Base-by-base conservation (phyloP, 2,888 invertebrate species). In the Acrobasis suavella region DNA sequence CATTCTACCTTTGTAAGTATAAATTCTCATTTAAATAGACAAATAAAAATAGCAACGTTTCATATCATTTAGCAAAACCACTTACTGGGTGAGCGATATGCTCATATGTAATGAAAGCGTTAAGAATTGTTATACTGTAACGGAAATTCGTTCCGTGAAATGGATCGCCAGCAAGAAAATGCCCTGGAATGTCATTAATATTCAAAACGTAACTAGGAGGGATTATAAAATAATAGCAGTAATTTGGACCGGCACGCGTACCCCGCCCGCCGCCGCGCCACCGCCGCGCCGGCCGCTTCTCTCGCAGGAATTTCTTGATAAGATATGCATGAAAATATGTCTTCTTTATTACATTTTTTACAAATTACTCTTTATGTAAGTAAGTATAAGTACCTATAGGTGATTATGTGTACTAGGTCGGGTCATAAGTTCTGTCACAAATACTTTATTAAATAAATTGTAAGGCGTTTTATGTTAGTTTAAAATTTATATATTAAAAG, bases 161-260 rank as follows among this genome's bases (percentile, higher is more conserved):
- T 86, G 83, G 85, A 81, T 83, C 81, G 82, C 77, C 78, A 73
- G 77, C 74, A 82, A 77, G 83, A 84, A 83, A 85, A 83, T 79
- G 83, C 84, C 81, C 73, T 76, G 90, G 91, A 91, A 92, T 92
- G 88, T 87, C 83, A 91, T 92, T 91, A 92, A 91, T 92, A 91
- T 92, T 92, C 91, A 85, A 88, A 89, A 87, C 89, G 86, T 89
- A 89, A 90, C 86, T 86, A 86, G 87, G 91, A 89, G 89, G 91
- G 87, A 90, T 91, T 91, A 91, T 90, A 91, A 91, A 92, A 91
- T 91, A 90, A 91, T 92, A 91, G 90, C 85, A 91, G 91, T 91
- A 91, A 91, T 91, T 91, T 91, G 79, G 89, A 83, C 75, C 83
- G 89, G 88, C 83, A 84, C 82, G 86, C 83, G 84, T 78, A 77